Base-by-base conservation (phyloP, 2,113 vertebrate species). In the Dasyprocta punctata region DNA sequence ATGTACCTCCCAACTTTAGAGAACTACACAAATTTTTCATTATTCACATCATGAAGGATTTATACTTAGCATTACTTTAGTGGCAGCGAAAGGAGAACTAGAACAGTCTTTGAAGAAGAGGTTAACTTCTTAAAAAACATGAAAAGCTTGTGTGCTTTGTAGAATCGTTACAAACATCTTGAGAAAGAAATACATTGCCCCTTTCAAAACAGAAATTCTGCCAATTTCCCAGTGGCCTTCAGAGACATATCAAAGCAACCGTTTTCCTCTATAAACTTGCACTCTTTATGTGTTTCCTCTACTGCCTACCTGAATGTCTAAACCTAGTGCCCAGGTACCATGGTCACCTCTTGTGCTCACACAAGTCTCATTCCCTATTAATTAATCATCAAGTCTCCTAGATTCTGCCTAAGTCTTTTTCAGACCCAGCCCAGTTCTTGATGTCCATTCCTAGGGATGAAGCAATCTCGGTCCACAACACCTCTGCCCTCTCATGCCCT, bases 31-130 rank as follows among this genome's bases (percentile, higher is more conserved):
- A 60, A 65, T 95, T 91, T 95, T 93, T 95, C 96, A 96, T 97
- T 73, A 95, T 95, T 98, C 77, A 81, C 89, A 92, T 95, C 86
- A 84, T 61, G 97, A 96, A 98, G 92, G 73, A 98, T 95, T 97
- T 97, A 97, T 97, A 95, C 49, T 97, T 90, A 44, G 94, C 60
- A 95, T 97, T 89, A 96, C 86, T 95, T 95, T 90, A 98, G 89
- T 88, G 95, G 95, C 58, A 96, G 41, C 9, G 28, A 71, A 92
- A 82, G 78, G 47, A 88, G 10, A 95, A 52, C 33, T 30, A 73
- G 78, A 89, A 47, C 30, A 47, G 26, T 52, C 80, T 82, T 94
- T 90, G 58, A 93, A n/a, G 85, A 95, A 71, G 60, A 93, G 93
- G 77, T 49, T 94, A 84, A 78, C 71, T 86, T 95, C 80, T 65